Evolutionary conservation across 1,140 invertebrate genomes (phyloP).

Genomic region (Platyscapa corneri): DNA sequence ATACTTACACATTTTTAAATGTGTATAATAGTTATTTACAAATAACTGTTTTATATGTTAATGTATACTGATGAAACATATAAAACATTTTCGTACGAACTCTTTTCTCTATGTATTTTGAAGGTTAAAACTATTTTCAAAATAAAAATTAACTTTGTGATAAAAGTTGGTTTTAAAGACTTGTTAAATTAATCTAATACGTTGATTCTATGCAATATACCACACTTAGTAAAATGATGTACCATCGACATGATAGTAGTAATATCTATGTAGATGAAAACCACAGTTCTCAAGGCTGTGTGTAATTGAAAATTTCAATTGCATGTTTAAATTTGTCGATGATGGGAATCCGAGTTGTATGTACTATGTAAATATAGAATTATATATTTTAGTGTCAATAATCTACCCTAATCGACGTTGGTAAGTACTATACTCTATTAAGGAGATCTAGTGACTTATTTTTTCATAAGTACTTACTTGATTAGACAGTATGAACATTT

Average conservation of each 20-base stretch:
- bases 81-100: no score
- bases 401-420: not conserved
- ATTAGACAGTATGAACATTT: not conserved
- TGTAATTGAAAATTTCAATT: not conserved
- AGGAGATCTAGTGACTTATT: not conserved
- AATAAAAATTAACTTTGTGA: no score
- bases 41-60: no score
- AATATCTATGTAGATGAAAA: not conserved
- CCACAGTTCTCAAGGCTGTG: not conserved
- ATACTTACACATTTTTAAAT: no score
- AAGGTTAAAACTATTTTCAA: no score
- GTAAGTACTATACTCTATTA: not conserved
- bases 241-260: not conserved
- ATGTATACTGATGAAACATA: no score
- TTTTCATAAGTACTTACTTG: not conserved
- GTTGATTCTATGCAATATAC: no score
- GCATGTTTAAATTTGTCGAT: not conserved
- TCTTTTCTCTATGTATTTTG: no score
- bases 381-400: not conserved
- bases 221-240: not conserved
- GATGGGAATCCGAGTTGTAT: not conserved
- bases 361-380: not conserved
- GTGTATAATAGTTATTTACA: no score
- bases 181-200: no score
- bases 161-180: no score